Percentiles rank a stretch among this genome's conserved stretches.
Evolutionary conservation across 2,113 vertebrate genomes (phyloP).

Genomic region (Cromileptes altivelis): DNA sequence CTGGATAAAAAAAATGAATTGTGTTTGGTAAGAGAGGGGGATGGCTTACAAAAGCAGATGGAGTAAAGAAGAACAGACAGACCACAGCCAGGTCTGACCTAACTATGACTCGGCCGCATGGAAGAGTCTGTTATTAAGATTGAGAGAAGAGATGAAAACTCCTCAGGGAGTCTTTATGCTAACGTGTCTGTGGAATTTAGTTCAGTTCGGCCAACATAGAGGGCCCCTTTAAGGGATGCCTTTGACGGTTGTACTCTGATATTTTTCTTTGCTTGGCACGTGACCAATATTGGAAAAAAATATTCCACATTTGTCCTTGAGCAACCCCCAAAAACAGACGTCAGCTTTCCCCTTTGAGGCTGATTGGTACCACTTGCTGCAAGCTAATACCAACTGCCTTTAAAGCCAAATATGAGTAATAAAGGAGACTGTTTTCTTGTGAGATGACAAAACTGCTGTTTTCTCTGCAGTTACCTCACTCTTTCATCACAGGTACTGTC

Average conservation of each 20-base stretch:
- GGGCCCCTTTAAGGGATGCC: slow-evolving; percentile 57
- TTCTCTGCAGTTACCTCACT: neutral
- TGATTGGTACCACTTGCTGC: neutral
- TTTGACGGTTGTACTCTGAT: slow-evolving; percentile 36
- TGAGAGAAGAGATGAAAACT: slow-evolving; percentile 60
- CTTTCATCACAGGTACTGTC: neutral
- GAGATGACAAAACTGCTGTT: neutral
- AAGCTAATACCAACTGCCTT: neutral
- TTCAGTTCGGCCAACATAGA: slow-evolving; percentile 53
- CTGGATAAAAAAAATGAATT: slow-evolving; percentile 13
- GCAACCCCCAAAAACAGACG: slow-evolving; percentile 24
- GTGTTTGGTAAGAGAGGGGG: slow-evolving; percentile 6
- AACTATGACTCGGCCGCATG: slow-evolving; percentile 52
- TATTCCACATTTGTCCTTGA: slow-evolving; percentile 54
- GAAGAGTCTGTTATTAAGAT: slow-evolving; percentile 78
- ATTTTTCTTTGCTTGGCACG: slow-evolving; percentile 45
- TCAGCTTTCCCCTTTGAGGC: slow-evolving; percentile 15
- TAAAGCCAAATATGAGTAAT: neutral
- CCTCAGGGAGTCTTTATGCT: slow-evolving; percentile 69
- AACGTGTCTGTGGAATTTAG: slow-evolving; percentile 68
- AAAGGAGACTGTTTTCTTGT: neutral
- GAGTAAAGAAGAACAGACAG: slow-evolving; percentile 42
- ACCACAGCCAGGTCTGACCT: slow-evolving; percentile 65
- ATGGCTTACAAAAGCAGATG: neutral
- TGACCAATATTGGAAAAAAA: slow-evolving; percentile 39